Evolutionary conservation across 30 jellyfish, hydroid and myxozoan species (phyloP), one percentile per base, ranked within the genome.

Genomic region (Rhopilema esculentum): DNA sequence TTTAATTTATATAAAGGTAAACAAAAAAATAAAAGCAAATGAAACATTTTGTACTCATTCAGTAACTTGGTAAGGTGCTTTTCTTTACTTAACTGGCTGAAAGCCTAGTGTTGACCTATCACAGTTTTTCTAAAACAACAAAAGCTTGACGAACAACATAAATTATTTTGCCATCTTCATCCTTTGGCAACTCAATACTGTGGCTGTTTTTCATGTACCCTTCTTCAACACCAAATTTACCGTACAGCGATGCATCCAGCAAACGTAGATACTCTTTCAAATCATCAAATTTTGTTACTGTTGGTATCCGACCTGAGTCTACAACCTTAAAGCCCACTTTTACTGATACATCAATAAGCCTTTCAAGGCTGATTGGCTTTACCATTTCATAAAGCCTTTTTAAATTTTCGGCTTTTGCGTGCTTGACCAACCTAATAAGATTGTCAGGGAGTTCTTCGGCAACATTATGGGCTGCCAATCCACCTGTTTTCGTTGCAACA

Each of bases 401-500:
- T 19, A 70, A 27, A 17, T 28, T 70, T n/a, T 28, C 49, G 24
- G 40, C 64, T 15, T 16, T 52, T 52, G 67, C 20, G 67, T 52
- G 67, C 20, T 52, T 52, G 67, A 52, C 20, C 18, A 16, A 15
- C 67, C 20, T 20, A 52, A 15, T 52, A 20, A 15, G n/a, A n/a
- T n/a, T n/a, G n/a, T n/a, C n/a, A n/a, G 83, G 77, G 9, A 23
- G 26, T 15, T 23, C 77, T 21, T 23, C 77, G 6, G 1, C 29
- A 23, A 67, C 4, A 67, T 67, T 67, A 31, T 73, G 84, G 7
- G 69, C 84, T 9, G 84, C 69, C 32, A 73, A 25, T 15, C 69
- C 84, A 0, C 69, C 84, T 16, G 15, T 29, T 32, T 73, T 73
- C 84, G 48, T 18, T 12, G 84, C 84, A 33, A 21, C 23, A 25